Percentiles rank a stretch among this genome's conserved stretches.
Evolutionary conservation across 2,888 invertebrate species (phyloP).

Genomic region (Melinaea marsaeus): DNA sequence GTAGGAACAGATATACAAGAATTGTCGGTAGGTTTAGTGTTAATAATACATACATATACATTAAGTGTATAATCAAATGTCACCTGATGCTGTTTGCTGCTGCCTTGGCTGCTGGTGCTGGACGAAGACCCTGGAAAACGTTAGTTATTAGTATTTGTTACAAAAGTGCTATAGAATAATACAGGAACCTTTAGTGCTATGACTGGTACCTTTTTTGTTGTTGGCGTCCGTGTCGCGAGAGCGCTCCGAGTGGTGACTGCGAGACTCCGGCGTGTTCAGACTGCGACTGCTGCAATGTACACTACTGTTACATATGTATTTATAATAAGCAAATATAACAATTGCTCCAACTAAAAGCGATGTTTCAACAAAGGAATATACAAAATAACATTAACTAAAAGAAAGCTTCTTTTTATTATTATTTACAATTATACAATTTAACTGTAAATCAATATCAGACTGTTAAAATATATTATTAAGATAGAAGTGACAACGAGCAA

Average conservation of each 20-base stretch:
- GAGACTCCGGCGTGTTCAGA: slow-evolving; percentile 49
- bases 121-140: slow-evolving; percentile 57
- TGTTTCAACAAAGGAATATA: no score
- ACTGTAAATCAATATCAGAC: no score
- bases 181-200: neutral
- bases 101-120: slow-evolving; percentile 62
- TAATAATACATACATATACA: neutral
- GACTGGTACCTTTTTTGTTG: slow-evolving; percentile 67
- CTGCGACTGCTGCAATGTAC: slow-evolving; percentile 25
- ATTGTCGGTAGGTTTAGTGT: no score
- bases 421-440: no score
- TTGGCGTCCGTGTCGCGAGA: slow-evolving; percentile 56
- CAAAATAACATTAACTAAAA: no score
- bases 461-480: no score
- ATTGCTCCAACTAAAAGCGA: neutral
- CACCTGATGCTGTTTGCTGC: slow-evolving; percentile 66
- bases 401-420: no score
- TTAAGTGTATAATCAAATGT: no score
- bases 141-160: neutral
- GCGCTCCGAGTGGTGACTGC: slow-evolving; percentile 62
- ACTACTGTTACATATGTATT: neutral
- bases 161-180: no score
- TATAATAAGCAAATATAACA: neutral
- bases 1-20: no score
- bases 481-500: no score